Evolutionary conservation across 2,113 vertebrate genomes (phyloP), one percentile per base, ranked within the genome.

Genomic region (Chloebia gouldiae): DNA sequence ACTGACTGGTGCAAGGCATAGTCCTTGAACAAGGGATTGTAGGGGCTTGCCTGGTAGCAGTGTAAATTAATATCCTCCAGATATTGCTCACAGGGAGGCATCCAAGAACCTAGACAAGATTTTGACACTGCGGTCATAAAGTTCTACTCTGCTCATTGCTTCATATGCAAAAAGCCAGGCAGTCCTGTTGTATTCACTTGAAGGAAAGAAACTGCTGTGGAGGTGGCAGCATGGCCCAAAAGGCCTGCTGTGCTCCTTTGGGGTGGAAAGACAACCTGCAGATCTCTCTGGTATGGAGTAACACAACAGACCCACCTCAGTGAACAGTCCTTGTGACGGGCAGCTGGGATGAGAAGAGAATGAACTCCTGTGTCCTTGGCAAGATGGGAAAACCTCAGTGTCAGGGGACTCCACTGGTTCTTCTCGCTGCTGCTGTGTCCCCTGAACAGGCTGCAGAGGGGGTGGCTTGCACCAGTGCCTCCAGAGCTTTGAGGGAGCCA

Each of bases 1-100:
- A 80, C 40, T 0, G 0, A 21, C 9, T 79, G 39, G 3, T 63
- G 17, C 23, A 23, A 84, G 47, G 23, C 39, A 71, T 1, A 7
- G 40, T 49, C 20, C 40, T 82, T 8, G 1, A 53, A 15, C 8
- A 8, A 13, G 24, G 28, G 17, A 10, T 9, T 42, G 9, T 21
- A 56, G 47, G 37, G 27, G 9, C 49, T 75, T 75, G 30, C 14
- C 40, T 56, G 60, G 30, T 4, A n/a, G 27, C 11, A 20, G 4
- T 25, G 9, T 14, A 63, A 83, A 70, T 42, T 1, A 28, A 56
- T 60, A 51, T 24, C 14, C 28, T 45, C 23, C 37, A 81, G 17
- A 47, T 59, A 33, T 6, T 63, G 14, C 28, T 92, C 15, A 19
- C 15, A 59, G 30, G 17, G 33, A 77, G 45, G 8, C 45, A 79